Evolutionary conservation across 2,888 invertebrate species (phyloP), one percentile per base, ranked within the genome.

Genomic region (Proisotoma minuta): DNA sequence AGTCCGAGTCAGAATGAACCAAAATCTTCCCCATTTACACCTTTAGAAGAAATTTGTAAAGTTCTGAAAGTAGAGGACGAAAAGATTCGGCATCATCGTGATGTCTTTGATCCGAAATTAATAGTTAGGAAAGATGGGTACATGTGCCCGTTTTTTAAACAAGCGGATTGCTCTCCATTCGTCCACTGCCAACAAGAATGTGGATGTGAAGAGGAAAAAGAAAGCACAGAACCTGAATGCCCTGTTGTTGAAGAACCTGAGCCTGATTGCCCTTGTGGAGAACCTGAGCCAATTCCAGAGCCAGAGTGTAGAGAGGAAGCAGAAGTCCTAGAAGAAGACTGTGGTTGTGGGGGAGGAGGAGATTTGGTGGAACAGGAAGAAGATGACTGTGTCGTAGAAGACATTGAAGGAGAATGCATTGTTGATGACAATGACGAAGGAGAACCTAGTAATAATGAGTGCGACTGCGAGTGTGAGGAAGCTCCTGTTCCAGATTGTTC

Each of bases 331-430:
- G 60, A 60, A 48, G 63, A 62, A 29, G 58, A 43, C 2, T 8
- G 4, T 23, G 27, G 15, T 10, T 18, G 15, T 29, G 51, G 23
- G 8, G 20, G 10, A 10, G 27, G 10, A 3, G 28, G 39, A 22
- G 24, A 40, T 8, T 40, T 4, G 18, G 50, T n/a, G 1, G 28
- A 57, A 28, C 4, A 34, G 10, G 58, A 65, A 23, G 63, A 64
- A 4, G 65, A 65, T 5, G 62, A 66, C 57, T 62, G 62, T 23
- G 58, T 60, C 20, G n/a, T n/a, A n/a, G 57, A 66, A 39, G 66
- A 66, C 49, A 34, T n/a, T 3, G 58, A 62, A 43, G 66, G 62
- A 0, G 66, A 66, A 39, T 66, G 66, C 39, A 40, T 62, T 12
- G 2, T 56, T 2, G 62, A 65, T 24, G 61, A 66, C 43, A 61